A percentile compares a stretch with the other conserved stretches of the same genome.
These are phyloP conservation scores for Drosophila arawakana DNA, from an alignment of 1,140 invertebrate genomes.

Conservation along the genomic window DNA sequence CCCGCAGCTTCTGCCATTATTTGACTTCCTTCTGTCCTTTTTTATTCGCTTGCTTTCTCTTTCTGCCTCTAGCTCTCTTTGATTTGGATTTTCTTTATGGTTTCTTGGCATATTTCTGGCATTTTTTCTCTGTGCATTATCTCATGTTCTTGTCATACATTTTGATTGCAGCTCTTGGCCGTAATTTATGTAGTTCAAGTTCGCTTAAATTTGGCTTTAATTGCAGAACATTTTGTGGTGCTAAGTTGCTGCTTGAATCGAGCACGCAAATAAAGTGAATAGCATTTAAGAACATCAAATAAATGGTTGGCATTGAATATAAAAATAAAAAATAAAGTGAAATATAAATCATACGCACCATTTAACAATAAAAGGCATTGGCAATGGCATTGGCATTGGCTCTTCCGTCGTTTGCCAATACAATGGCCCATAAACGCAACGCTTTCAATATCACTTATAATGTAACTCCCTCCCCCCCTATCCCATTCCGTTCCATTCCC, in stretches of 20 bases:
- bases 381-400: constrained; percentile 36
- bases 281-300: constrained; percentile 34
- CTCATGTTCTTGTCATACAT: constrained; percentile 41
- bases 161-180: constrained; percentile 53
- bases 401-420: constrained; percentile 44
- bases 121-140: constrained; percentile 78
- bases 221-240: constrained; percentile 21
- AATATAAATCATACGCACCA: constrained; percentile 82
- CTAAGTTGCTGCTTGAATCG: constrained; percentile 1
- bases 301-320: constrained; percentile 38
- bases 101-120: constrained; percentile 61
- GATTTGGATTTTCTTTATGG: constrained; percentile 14
- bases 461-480: constrained; percentile 24
- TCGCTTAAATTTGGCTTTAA: constrained; percentile 27
- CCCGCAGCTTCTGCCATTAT: constrained; percentile 21
- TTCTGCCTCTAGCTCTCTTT: not conserved
- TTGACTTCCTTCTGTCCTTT: constrained; percentile 7
- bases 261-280: constrained; percentile 8
- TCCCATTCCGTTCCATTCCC: constrained; percentile 12
- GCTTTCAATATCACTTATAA: constrained; percentile 82
- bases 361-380: constrained; percentile 74
- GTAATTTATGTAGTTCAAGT: constrained; percentile 64
- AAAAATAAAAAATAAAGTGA: constrained; percentile 72
- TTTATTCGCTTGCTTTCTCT: not conserved
- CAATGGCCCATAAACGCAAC: constrained; percentile 76